Evolutionary conservation across 2,113 vertebrate species (phyloP).

Genomic region (Heterocephalus glaber): DNA sequence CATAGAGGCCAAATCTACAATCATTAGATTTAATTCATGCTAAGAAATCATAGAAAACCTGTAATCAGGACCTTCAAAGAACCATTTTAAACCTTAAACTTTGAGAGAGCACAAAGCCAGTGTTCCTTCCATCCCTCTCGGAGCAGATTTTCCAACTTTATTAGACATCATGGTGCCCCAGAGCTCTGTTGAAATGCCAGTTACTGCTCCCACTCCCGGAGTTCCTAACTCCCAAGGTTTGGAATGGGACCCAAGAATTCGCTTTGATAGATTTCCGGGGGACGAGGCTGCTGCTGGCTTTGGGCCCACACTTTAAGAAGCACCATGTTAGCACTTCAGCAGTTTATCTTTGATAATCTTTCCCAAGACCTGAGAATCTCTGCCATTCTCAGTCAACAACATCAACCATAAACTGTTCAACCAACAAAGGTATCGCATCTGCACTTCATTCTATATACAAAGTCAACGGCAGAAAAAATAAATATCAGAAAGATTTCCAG

Average conservation of each 20-base stretch:
- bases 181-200: accelerated
- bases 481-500: no score
- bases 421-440: background rate
- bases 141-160: background rate
- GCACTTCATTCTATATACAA: background rate
- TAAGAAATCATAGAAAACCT: background rate
- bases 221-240: background rate
- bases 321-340: accelerated
- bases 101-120: no score
- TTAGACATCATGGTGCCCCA: no score
- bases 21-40: background rate
- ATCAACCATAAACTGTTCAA: background rate
- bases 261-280: no score
- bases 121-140: no score
- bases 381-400: background rate
- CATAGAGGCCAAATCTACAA: background rate
- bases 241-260: background rate
- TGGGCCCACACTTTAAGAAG: background rate
- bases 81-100: no score
- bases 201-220: accelerated
- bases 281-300: background rate
- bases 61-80: background rate
- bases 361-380: background rate
- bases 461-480: background rate
- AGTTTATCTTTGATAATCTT: accelerated